Conservation (phyloP, 2,113 vertebrate species). For the Rhegmatorhina hoffmannsi region DNA sequence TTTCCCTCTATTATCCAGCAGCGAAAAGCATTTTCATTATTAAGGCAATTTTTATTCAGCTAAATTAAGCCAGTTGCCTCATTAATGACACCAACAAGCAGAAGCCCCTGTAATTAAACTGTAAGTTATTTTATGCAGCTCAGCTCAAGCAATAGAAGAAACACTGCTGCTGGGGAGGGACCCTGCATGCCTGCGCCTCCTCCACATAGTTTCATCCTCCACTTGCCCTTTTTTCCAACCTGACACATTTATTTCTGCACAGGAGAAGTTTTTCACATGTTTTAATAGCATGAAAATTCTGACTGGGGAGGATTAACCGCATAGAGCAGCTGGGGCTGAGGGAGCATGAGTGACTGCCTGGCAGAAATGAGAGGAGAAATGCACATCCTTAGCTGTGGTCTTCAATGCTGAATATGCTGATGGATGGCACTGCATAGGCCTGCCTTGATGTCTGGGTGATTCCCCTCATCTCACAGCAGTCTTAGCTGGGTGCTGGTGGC, state of each 20-base stretch:
- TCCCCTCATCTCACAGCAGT: not conserved
- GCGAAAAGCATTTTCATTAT: conserved; percentile 62
- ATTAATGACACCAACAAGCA: conserved; percentile 78
- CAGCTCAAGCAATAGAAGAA: conserved; percentile 37
- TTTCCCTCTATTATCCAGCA: conserved; percentile 68
- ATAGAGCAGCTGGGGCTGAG: not conserved
- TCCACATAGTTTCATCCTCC: not conserved
- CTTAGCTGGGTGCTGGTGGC: not conserved
- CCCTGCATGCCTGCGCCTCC: not conserved
- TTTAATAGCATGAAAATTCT: conserved; percentile 58
- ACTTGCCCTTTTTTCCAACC: conserved; percentile 9
- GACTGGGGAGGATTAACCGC: not conserved
- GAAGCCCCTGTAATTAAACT: conserved; percentile 80
- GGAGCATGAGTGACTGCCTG: fast-evolving
- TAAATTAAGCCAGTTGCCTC: conserved; percentile 78
- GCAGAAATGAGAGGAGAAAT: not conserved
- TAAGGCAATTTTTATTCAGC: conserved; percentile 75
- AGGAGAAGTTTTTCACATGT: conserved; percentile 21
- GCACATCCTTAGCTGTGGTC: not conserved
- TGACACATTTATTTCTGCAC: conserved; percentile 44
- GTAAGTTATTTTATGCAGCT: conserved; percentile 64
- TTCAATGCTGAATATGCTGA: fast-evolving
- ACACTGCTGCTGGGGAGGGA: not conserved
- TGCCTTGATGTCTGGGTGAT: not conserved
- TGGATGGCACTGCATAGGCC: not conserved